phyloP scores from a whole-genome alignment of 1,140 invertebrate species.

The Dinothrombium tinctorium region DNA sequence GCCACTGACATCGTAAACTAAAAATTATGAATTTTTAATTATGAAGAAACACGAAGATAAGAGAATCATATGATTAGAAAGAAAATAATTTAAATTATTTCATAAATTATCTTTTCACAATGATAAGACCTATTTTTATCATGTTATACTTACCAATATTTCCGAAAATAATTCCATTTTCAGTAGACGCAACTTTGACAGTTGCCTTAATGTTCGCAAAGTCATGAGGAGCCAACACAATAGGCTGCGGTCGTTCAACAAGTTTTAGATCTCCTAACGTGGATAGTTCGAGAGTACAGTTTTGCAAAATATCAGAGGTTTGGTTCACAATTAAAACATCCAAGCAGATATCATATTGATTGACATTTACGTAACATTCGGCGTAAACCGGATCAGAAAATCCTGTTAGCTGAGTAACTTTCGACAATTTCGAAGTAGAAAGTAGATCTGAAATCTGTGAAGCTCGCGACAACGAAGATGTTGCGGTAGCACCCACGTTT shows the following conservation, averaged over 20 bases:
- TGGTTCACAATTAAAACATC: slow-evolving; percentile 95
- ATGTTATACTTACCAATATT: slow-evolving; percentile 53
- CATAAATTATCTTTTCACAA: too few relatives aligned
- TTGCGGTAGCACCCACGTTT: slow-evolving; percentile 30
- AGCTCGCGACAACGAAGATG: slow-evolving; percentile 38
- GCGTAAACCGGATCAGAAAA: slow-evolving; percentile 98
- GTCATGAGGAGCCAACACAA: slow-evolving; percentile 83
- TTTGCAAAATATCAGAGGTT: slow-evolving; percentile 87
- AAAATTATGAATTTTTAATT: slow-evolving; percentile 11
- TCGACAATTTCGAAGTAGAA: slow-evolving; percentile 17
- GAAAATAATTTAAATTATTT: too few relatives aligned
- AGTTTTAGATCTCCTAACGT: slow-evolving; percentile 88
- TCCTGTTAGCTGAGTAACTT: slow-evolving; percentile 93
- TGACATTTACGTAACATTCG: slow-evolving; percentile 96
- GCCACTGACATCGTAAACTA: slow-evolving; percentile 82
- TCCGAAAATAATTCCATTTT: slow-evolving; percentile 98
- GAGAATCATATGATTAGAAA: slow-evolving; percentile 11
- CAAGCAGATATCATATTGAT: slow-evolving; percentile 95
- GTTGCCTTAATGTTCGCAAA: slow-evolving; percentile 96
- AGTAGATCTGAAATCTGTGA: slow-evolving; percentile 11
- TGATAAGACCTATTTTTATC: not conserved
- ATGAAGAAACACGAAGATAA: slow-evolving; percentile 7
- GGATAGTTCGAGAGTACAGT: slow-evolving; percentile 87
- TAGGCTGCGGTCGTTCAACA: slow-evolving; percentile 84
- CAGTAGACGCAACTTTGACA: slow-evolving; percentile 82